These are phyloP conservation scores for Ranitomeya variabilis DNA, from an alignment of 2,113 vertebrate species.

Conservation along the genomic window DNA sequence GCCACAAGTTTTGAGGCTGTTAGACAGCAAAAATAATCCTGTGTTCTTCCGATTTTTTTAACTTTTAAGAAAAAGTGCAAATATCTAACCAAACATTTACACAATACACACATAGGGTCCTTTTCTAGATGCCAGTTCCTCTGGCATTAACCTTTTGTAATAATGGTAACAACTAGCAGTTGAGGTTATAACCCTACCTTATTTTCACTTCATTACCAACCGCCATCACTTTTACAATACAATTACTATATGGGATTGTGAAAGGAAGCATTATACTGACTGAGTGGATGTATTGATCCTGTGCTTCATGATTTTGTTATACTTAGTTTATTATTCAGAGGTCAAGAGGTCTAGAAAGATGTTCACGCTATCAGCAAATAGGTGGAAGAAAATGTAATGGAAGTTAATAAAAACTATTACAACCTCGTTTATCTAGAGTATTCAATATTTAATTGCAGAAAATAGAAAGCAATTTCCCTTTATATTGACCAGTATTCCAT, in stretches of 20 bases:
- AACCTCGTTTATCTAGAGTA: neutral
- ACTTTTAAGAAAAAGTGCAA: neutral
- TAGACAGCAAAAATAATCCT: no score
- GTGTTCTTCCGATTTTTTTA: neutral
- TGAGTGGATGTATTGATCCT: slow-evolving; percentile 45
- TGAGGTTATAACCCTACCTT: slow-evolving; percentile 24
- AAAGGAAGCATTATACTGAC: slow-evolving; percentile 24
- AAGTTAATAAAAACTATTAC: neutral
- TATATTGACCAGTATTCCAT: neutral
- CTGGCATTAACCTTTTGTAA: slow-evolving; percentile 1
- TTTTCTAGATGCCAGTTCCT: neutral
- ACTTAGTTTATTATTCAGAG: slow-evolving; percentile 32
- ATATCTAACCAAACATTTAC: neutral
- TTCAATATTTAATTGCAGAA: neutral
- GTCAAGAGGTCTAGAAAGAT: neutral
- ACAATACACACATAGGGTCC: neutral
- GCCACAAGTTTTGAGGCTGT: no score
- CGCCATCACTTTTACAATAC: slow-evolving; percentile 42
- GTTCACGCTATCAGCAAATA: slow-evolving; percentile 10
- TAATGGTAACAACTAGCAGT: slow-evolving; percentile 27
- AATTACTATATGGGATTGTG: slow-evolving; percentile 39
- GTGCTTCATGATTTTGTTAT: slow-evolving; percentile 35
- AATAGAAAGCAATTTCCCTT: neutral
- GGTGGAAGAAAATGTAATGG: slow-evolving; percentile 3
- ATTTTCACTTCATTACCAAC: slow-evolving; percentile 29